Base-by-base conservation (phyloP, 1,140 invertebrate species). In the Drosophila leontia region DNA sequence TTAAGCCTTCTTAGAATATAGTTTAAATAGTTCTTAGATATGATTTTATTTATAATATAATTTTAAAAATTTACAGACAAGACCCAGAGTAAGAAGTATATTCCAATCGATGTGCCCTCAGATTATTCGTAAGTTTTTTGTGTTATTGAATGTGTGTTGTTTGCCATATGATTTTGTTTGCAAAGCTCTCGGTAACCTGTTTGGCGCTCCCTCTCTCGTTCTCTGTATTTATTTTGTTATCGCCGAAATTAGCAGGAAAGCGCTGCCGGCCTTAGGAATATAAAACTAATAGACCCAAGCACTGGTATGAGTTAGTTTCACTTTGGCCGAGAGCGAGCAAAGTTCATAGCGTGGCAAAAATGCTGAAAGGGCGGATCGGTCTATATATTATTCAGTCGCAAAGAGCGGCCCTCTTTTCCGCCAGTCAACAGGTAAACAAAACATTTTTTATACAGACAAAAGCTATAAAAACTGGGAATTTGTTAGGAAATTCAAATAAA, bases 371-470 rank as follows among this genome's bases (percentile, higher is more conserved):
- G 8, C 51, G 69, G 19, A 34, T 41, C 35, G 53, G 67, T 29
- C 19, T 72, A 6, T 15, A 39, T 35, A 26, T 71, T 19, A 13
- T 41, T 29, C 67, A 59, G 41, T 59, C 53, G 19, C 69, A 71
- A 35, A 71, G 26, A 26, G 35, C 69, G 26, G 29, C 37, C 0
- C 15, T 59, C 7, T 29, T 44, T 11, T 41, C 53, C 5, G 9
- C 13, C n/a, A 41, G 44, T 26, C 69, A 71, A 50, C 15, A 41
- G 67, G 69, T 69, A 69, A 69, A 44, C 19, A 64, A 51, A 42
- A 23, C 15, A 41, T 15, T 0, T 59, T 34, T n/a, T 34, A 37
- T 51, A 32, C 26, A 12, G 1, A 37, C 2, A 37, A 48, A 32
- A 35, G 8, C 17, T 23, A 19, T 59, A 19, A 9, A 37, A 15